Conservation (phyloP, 2,797 vertebrate species). For the Meda fulgida region DNA sequence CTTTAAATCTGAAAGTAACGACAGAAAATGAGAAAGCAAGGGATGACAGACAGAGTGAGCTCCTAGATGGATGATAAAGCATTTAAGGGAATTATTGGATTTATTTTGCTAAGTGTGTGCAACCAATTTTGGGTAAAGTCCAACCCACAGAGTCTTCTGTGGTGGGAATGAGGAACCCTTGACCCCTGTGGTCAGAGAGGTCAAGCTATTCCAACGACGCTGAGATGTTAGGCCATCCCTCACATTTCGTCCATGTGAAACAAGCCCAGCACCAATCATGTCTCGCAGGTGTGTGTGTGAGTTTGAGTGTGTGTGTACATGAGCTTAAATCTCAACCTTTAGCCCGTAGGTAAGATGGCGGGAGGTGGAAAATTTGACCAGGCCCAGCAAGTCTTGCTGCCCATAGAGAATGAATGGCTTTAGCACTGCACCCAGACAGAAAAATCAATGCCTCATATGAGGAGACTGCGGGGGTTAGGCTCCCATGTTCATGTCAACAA, state of each 20-base stretch:
- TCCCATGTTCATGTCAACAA: conserved; percentile 99
- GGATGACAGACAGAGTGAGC: conserved; percentile 26
- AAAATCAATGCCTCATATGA: conserved; percentile 99
- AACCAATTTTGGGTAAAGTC: conserved; percentile 53
- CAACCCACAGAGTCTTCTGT: conserved; percentile 47
- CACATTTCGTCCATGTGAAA: conserved; percentile 66
- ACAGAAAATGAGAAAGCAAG: conserved; percentile 1
- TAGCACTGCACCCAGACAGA: conserved; percentile 91
- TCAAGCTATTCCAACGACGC: conserved; percentile 56
- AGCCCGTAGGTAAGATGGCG: conserved; percentile 81
- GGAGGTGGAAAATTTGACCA: conserved; percentile 78
- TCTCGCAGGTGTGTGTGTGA: conserved; percentile 68
- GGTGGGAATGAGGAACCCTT: conserved; percentile 58
- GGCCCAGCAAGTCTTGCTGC: conserved; percentile 78
- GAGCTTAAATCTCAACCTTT: conserved; percentile 88
- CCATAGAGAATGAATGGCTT: conserved; percentile 98
- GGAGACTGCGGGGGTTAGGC: conserved; percentile 98
- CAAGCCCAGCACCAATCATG: conserved; percentile 82
- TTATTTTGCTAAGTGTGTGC: conserved; percentile 64
- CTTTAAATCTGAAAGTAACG: background rate
- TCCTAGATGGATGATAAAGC: conserved; percentile 52
- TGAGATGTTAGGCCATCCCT: conserved; percentile 64
- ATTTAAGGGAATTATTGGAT: conserved; percentile 62
- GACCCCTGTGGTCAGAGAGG: conserved; percentile 61
- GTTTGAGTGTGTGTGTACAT: conserved; percentile 13